Evolutionary conservation across 2,113 vertebrate species (phyloP).

Genomic region (Corythoichthys intestinalis): DNA sequence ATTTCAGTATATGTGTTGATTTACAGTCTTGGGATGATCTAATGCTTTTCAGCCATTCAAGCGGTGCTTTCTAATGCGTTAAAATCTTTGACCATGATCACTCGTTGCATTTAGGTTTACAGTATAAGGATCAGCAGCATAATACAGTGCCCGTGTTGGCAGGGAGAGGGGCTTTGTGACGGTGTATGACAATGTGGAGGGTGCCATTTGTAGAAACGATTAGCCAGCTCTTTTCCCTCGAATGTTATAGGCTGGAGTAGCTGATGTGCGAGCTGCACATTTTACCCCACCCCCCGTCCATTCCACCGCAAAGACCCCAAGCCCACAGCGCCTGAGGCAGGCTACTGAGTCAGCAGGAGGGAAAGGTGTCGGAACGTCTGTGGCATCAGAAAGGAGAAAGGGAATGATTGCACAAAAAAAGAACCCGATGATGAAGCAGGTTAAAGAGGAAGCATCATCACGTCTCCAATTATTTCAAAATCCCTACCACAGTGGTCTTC

Average conservation of each 20-base stretch:
- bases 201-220: conserved; percentile 72
- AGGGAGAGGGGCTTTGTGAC: conserved; percentile 60
- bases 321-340: conserved; percentile 70
- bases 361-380: conserved; percentile 75
- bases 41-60: conserved; percentile 19
- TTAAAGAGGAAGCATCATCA: conserved; percentile 32
- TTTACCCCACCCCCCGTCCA: conserved; percentile 24
- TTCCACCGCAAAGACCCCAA: conserved; percentile 60
- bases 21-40: background rate
- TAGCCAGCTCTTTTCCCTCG: conserved; percentile 70
- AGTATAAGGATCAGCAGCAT: conserved; percentile 38
- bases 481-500: conserved; percentile 8
- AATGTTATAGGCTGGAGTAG: conserved; percentile 68
- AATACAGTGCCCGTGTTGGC: conserved; percentile 54
- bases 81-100: conserved; percentile 24
- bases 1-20: background rate
- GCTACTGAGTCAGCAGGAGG: conserved; percentile 76
- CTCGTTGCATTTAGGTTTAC: conserved; percentile 34
- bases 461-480: conserved; percentile 21
- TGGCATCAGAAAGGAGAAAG: conserved; percentile 58
- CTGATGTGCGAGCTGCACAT: conserved; percentile 67
- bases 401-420: conserved; percentile 19
- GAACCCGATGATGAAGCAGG: conserved; percentile 33
- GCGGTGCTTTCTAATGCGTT: conserved; percentile 13
- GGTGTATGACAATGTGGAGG: conserved; percentile 60